These are phyloP conservation scores for Okamejei kenojei DNA, from an alignment of 2,797 vertebrate genomes.

Conservation along the genomic window DNA sequence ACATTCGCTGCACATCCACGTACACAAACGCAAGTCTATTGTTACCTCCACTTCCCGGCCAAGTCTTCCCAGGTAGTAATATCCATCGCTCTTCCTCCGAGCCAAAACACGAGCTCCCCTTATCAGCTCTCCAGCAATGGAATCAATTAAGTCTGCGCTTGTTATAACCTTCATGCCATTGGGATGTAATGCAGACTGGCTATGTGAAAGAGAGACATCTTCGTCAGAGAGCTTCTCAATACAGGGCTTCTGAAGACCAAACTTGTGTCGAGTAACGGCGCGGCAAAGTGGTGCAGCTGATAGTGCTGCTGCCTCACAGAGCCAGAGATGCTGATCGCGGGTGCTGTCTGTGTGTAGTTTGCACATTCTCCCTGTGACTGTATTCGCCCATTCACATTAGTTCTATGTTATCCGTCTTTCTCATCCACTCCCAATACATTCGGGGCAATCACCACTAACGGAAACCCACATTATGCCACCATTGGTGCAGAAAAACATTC, in stretches of 20 bases:
- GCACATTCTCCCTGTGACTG: too few species aligned
- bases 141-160: conserved; percentile 24
- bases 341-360: too few species aligned
- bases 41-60: conserved; percentile 46
- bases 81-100: conserved; percentile 51
- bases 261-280: neutral
- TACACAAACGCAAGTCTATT: neutral
- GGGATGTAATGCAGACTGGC: neutral
- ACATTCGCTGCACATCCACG: too few species aligned
- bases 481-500: neutral
- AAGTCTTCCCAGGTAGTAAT: conserved; percentile 52
- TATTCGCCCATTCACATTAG: too few species aligned
- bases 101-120: conserved; percentile 51
- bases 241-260: neutral
- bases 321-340: too few species aligned
- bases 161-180: neutral
- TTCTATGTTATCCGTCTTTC: too few species aligned
- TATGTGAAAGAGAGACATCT: neutral
- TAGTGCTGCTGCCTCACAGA: too few species aligned
- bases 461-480: neutral
- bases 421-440: too few species aligned
- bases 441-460: too few species aligned
- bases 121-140: conserved; percentile 39
- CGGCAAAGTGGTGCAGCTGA: too few species aligned
- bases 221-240: neutral